Evolutionary conservation across 1,140 invertebrate genomes (phyloP).

Genomic region (Magallana angulata): DNA sequence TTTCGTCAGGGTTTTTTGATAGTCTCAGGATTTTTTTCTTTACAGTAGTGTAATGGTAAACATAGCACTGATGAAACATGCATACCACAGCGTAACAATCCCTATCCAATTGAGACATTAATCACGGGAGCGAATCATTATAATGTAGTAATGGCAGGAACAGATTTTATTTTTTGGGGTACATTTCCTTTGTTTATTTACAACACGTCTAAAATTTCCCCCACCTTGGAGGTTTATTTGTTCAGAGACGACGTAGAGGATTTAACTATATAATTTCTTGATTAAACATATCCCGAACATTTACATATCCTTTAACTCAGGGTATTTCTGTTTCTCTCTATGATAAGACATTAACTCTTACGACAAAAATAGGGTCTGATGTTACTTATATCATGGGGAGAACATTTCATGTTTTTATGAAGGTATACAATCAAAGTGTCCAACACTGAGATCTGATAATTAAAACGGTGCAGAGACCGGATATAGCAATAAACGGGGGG

Average conservation of each 20-base stretch:
- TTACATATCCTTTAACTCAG: background rate
- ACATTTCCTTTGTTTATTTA: background rate
- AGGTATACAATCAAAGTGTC: background rate
- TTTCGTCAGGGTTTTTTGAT: too few relatives aligned
- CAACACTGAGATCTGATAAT: background rate
- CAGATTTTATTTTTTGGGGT: background rate
- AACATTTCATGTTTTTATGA: background rate
- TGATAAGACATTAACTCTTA: background rate
- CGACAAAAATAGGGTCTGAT: slow-evolving; percentile 21
- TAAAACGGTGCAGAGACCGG: background rate
- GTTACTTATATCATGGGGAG: background rate
- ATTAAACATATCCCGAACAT: slow-evolving; percentile 3
- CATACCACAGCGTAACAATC: slow-evolving; percentile 12
- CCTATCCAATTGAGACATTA: slow-evolving; percentile 15
- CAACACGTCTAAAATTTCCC: background rate
- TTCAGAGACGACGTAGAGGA: background rate
- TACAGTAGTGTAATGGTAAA: background rate
- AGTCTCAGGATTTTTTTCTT: too few relatives aligned
- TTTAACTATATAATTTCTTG: slow-evolving; percentile 31
- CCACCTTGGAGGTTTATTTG: slow-evolving; percentile 10
- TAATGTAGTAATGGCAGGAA: background rate
- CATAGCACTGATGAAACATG: slow-evolving; percentile 19
- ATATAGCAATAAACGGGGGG: too few relatives aligned
- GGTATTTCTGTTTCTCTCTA: slow-evolving; percentile 16
- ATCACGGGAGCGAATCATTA: background rate